Evolutionary conservation across 2,113 vertebrate genomes (phyloP).

Genomic region (Leucopsar rothschildi): DNA sequence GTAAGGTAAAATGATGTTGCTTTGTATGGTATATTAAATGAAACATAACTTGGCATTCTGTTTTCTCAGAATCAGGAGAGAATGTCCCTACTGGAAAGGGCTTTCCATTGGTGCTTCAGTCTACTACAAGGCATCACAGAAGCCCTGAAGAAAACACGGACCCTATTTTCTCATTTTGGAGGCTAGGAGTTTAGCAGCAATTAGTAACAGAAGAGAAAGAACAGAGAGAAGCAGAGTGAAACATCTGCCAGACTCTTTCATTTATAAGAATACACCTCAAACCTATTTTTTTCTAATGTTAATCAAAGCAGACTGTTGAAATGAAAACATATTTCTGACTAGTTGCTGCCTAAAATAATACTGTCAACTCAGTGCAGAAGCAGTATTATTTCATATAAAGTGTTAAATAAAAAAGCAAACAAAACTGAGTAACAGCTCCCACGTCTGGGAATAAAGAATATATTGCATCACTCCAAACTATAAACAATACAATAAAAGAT

Average conservation of each 20-base stretch:
- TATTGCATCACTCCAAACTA: neutral
- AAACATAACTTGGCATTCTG: neutral
- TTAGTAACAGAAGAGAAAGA: neutral
- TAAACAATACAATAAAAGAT: neutral
- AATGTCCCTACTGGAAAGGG: neutral
- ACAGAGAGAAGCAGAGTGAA: neutral
- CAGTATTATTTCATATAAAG: neutral
- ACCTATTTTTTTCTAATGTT: neutral
- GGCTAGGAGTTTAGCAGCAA: neutral
- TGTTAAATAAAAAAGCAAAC: neutral
- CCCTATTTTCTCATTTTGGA: neutral
- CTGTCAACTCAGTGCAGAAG: neutral
- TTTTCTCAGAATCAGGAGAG: neutral
- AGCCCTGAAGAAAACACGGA: neutral
- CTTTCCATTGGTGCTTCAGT: neutral
- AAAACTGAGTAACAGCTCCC: neutral
- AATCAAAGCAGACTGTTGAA: neutral
- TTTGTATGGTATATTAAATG: neutral
- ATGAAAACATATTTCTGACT: neutral
- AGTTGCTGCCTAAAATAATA: neutral
- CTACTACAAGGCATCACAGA: neutral
- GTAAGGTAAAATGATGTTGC: neutral
- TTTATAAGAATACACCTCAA: neutral
- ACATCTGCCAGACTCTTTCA: neutral
- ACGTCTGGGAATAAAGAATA: neutral